Conservation (phyloP, 2,888 invertebrate species). For the Melieria crassipennis region DNA sequence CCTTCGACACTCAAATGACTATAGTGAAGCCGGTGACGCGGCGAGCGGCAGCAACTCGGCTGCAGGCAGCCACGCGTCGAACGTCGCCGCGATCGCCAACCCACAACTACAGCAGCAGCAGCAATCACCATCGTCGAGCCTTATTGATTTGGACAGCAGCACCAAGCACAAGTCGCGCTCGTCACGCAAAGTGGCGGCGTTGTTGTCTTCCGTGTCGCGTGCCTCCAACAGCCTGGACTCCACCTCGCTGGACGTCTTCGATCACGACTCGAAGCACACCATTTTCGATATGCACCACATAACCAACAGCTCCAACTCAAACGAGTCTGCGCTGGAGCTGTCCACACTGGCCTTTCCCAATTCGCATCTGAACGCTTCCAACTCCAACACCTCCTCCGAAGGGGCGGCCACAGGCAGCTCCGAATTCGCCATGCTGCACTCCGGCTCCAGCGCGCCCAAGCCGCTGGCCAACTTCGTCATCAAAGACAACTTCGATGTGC, state of each 20-base stretch:
- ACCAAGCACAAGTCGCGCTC: constrained; percentile 59
- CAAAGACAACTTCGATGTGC: constrained; percentile 64
- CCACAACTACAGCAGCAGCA: constrained; percentile 35
- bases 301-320: constrained; percentile 60
- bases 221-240: constrained; percentile 58
- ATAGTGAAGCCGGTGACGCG: constrained; percentile 44
- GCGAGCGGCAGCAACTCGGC: constrained; percentile 35
- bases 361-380: constrained; percentile 63
- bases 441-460: constrained; percentile 56
- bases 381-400: constrained; percentile 64
- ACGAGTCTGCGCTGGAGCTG: constrained; percentile 60
- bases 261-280: constrained; percentile 64
- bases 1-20: constrained; percentile 63
- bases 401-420: constrained; percentile 58
- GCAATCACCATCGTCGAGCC: constrained; percentile 45
- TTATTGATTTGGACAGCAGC: constrained; percentile 62
- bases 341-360: constrained; percentile 59
- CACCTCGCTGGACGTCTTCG: constrained; percentile 59
- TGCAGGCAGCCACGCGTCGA: constrained; percentile 29
- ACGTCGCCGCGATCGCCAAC: constrained; percentile 33
- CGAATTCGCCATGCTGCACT: constrained; percentile 52
- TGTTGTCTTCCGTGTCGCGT: constrained; percentile 55
- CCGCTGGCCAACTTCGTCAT: constrained; percentile 61
- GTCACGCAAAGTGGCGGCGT: constrained; percentile 49
- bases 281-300: constrained; percentile 63